These are phyloP conservation scores for Sesia bembeciformis DNA, from an alignment of 2,888 invertebrate genomes.

Conservation along the genomic window DNA sequence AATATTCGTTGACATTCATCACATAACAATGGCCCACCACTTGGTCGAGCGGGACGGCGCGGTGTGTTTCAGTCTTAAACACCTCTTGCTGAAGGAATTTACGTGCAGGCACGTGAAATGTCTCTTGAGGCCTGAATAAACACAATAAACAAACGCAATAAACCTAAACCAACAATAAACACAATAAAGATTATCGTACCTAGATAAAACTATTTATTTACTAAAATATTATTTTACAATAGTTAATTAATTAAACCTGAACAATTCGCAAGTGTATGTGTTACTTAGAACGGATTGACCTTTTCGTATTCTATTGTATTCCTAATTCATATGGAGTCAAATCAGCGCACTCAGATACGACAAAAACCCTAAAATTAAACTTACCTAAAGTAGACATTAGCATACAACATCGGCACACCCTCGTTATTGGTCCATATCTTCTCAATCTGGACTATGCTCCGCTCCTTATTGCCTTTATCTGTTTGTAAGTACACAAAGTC, in stretches of 20 bases:
- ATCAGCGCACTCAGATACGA: too few species aligned
- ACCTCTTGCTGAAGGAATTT: conserved; percentile 98
- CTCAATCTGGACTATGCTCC: conserved; percentile 90
- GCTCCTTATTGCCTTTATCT: conserved; percentile 79
- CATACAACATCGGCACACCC: conserved; percentile 90
- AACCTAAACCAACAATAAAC: too few species aligned
- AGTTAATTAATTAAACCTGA: too few species aligned
- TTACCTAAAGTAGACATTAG: conserved; percentile 85
- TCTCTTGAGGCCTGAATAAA: conserved; percentile 87
- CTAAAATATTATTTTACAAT: too few species aligned
- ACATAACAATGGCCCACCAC: conserved; percentile 93
- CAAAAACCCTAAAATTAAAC: neutral
- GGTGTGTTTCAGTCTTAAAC: conserved; percentile 93
- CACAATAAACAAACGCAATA: neutral
- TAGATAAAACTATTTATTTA: too few species aligned
- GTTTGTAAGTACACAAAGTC: conserved; percentile 94
- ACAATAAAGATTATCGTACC: too few species aligned
- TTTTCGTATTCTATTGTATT: too few species aligned
- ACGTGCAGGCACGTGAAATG: conserved; percentile 94
- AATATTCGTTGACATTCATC: conserved; percentile 95
- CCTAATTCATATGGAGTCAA: too few species aligned
- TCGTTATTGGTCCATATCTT: conserved; percentile 90
- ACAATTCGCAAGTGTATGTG: too few species aligned
- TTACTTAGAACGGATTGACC: too few species aligned
- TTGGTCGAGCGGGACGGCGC: conserved; percentile 88